phyloP scores from a whole-genome alignment of 2,113 vertebrate genomes.

The Coracopsis vasa region DNA sequence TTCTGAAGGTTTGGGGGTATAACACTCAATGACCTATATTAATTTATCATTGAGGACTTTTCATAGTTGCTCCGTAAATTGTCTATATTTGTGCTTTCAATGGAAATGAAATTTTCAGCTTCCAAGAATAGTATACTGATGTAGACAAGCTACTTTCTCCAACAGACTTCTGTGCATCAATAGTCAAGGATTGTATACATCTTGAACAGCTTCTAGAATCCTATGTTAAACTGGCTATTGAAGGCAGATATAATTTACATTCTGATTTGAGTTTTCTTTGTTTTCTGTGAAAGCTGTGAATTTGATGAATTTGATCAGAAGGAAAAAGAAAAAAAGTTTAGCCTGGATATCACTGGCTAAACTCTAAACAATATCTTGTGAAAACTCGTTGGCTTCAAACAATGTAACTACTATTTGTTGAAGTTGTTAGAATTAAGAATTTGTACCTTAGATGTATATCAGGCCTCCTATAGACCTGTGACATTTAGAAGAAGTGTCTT shows the following conservation, averaged over 20 bases:
- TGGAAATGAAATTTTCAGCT: not conserved
- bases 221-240: not conserved
- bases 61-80: not conserved
- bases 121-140: not conserved
- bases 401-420: not conserved
- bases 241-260: not conserved
- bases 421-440: not conserved
- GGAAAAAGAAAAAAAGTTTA: not conserved
- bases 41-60: not conserved
- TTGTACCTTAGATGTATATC: not conserved
- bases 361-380: not conserved
- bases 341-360: not conserved
- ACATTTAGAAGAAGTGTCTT: conserved; percentile 20
- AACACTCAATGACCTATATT: not conserved
- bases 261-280: not conserved
- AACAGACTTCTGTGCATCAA: not conserved
- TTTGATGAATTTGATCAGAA: not conserved
- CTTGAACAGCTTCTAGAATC: not conserved
- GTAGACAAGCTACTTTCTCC: not conserved
- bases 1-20: not conserved
- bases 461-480: conserved; percentile 2
- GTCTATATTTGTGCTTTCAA: not conserved
- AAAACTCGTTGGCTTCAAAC: not conserved
- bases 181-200: not conserved
- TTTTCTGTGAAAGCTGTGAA: not conserved